A percentile compares a stretch with the other conserved stretches of the same genome.
Conservation (phyloP, 2,888 invertebrate species). For the Octonoba sinensis region DNA sequence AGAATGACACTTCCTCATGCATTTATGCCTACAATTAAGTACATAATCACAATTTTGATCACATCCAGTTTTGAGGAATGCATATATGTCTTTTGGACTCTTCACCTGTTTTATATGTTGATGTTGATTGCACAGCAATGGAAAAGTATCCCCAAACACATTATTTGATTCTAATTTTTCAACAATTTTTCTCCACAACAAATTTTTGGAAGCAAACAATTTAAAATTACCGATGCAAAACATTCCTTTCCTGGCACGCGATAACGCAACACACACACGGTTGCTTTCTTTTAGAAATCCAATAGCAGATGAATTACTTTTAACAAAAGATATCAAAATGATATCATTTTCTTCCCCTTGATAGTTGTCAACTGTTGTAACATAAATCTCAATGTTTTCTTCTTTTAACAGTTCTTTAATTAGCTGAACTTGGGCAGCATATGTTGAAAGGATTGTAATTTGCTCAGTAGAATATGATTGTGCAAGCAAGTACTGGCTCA, state of each 20-base stretch:
- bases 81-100: slow-evolving; percentile 41
- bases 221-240: slow-evolving; percentile 66
- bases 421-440: slow-evolving; percentile 69
- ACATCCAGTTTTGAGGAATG: slow-evolving; percentile 66
- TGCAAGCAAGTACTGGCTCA: slow-evolving; percentile 66
- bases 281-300: slow-evolving; percentile 70
- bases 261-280: slow-evolving; percentile 68
- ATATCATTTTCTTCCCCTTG: slow-evolving; percentile 69
- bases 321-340: slow-evolving; percentile 68
- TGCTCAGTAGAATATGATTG: slow-evolving; percentile 67
- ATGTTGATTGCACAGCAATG: slow-evolving; percentile 66
- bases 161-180: slow-evolving; percentile 27
- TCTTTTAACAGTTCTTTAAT: slow-evolving; percentile 30
- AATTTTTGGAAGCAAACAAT: slow-evolving; percentile 39
- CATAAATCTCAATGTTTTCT: slow-evolving; percentile 13
- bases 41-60: slow-evolving; percentile 67
- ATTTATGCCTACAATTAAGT: slow-evolving; percentile 69
- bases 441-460: slow-evolving; percentile 70
- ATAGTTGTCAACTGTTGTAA: slow-evolving; percentile 67
- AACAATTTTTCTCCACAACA: slow-evolving; percentile 62
- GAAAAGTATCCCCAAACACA: slow-evolving; percentile 49
- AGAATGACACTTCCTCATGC: slow-evolving; percentile 62
- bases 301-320: slow-evolving; percentile 67
- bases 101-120: slow-evolving; percentile 30
- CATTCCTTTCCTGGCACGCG: slow-evolving; percentile 64